Percentiles rank a stretch among this genome's conserved stretches.
Conservation (phyloP, 2,888 invertebrate species). For the Acholoe squamosa region DNA sequence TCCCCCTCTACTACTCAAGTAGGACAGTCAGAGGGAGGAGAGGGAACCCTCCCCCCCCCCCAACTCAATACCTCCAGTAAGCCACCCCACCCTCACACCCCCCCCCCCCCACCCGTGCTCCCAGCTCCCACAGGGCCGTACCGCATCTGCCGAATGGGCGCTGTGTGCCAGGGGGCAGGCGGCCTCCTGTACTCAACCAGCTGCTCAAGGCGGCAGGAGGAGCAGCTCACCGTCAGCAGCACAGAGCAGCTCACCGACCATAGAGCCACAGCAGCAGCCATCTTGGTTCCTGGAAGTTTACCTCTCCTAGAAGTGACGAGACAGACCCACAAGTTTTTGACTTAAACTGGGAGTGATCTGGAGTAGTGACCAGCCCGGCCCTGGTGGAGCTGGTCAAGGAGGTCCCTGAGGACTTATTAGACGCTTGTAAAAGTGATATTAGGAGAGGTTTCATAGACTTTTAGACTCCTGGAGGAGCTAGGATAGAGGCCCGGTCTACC, state of each 20-base stretch:
- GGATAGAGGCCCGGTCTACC: neutral
- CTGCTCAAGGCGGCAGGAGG: neutral
- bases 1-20: neutral
- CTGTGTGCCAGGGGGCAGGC: too few relatives aligned
- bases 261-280: constrained; percentile 9
- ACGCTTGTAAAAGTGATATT: too few relatives aligned
- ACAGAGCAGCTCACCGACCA: neutral
- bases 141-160: neutral
- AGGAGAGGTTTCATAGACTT: neutral
- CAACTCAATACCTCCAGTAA: neutral
- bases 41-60: too few relatives aligned
- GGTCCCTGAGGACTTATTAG: neutral
- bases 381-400: neutral
- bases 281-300: constrained; percentile 46
- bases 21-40: neutral
- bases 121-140: neutral
- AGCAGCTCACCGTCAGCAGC: neutral
- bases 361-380: neutral
- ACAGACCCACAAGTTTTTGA: too few relatives aligned
- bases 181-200: neutral
- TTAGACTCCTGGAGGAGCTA: neutral
- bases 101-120: neutral
- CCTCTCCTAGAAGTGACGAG: neutral
- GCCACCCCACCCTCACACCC: neutral
- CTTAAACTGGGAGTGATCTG: too few relatives aligned